Percentiles rank a stretch among this genome's conserved stretches.
These are phyloP conservation scores for Haliclystus octoradiatus DNA, from an alignment of 30 jellyfish, hydroid and myxozoan genomes.

Conservation along the genomic window DNA sequence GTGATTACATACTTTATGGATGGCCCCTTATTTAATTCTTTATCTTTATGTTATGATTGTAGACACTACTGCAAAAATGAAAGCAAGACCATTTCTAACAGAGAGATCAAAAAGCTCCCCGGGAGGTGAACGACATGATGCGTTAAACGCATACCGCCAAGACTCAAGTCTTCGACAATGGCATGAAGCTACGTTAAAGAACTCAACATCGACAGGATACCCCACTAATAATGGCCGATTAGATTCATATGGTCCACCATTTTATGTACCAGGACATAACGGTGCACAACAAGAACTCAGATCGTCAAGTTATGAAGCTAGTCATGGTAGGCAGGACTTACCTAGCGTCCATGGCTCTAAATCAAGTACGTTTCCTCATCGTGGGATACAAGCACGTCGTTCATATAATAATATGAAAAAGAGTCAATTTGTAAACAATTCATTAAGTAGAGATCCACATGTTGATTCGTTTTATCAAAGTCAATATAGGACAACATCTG, in stretches of 20 bases:
- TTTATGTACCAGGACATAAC: neutral
- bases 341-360: neutral
- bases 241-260: neutral
- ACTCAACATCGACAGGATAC: neutral
- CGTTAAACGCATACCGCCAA: too few relatives aligned
- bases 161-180: too few relatives aligned
- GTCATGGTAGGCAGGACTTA: neutral
- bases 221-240: neutral
- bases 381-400: neutral
- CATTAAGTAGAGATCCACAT: neutral
- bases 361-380: neutral
- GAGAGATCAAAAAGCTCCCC: constrained; percentile 1
- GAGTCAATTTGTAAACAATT: neutral
- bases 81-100: constrained; percentile 78
- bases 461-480: neutral
- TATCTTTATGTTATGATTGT: neutral
- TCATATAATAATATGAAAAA: neutral
- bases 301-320: neutral
- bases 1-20: too few relatives aligned
- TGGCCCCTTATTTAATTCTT: neutral
- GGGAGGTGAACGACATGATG: neutral
- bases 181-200: neutral
- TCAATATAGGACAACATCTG: neutral
- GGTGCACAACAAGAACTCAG: too few relatives aligned
- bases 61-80: constrained; percentile 61